Evolutionary conservation across 2,113 vertebrate genomes (phyloP).

Genomic region (Acrocephalus arundinaceus): DNA sequence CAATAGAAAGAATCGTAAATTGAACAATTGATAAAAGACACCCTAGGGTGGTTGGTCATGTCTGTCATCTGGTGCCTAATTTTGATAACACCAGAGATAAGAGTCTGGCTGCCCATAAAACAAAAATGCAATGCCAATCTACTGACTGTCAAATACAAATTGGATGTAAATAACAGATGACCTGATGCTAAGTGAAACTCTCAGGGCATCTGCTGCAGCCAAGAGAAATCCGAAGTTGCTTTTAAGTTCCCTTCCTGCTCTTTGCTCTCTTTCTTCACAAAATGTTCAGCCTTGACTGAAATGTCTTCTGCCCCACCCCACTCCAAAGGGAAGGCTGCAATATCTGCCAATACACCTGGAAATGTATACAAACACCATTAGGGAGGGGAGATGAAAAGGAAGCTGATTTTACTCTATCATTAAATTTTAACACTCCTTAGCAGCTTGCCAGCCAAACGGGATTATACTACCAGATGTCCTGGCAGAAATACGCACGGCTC

Average conservation of each 20-base stretch:
- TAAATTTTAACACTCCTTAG: slow-evolving; percentile 21
- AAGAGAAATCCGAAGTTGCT: not conserved
- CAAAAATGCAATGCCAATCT: not conserved
- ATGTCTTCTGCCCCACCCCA: not conserved
- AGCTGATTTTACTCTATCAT: slow-evolving; percentile 1
- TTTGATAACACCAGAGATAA: not conserved
- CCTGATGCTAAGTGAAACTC: not conserved
- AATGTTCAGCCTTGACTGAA: not conserved
- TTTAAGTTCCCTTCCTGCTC: not conserved
- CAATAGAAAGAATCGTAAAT: not conserved
- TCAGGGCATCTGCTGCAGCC: not conserved
- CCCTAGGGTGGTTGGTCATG: not conserved
- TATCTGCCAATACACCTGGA: not conserved
- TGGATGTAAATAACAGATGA: not conserved
- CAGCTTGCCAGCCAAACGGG: not conserved
- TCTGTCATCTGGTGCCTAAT: not conserved
- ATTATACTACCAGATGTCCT: slow-evolving; percentile 55
- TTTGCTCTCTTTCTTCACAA: not conserved
- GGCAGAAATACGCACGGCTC: not conserved
- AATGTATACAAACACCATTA: slow-evolving; percentile 1
- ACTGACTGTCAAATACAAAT: not conserved
- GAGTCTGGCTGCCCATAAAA: not conserved
- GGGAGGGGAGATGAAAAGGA: slow-evolving; percentile 3
- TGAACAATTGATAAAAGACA: not conserved
- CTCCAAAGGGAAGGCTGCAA: not conserved